Evolutionary conservation across 2,797 vertebrate species (phyloP), one percentile per base, ranked within the genome.

Genomic region (Rhyacichthys aspro): DNA sequence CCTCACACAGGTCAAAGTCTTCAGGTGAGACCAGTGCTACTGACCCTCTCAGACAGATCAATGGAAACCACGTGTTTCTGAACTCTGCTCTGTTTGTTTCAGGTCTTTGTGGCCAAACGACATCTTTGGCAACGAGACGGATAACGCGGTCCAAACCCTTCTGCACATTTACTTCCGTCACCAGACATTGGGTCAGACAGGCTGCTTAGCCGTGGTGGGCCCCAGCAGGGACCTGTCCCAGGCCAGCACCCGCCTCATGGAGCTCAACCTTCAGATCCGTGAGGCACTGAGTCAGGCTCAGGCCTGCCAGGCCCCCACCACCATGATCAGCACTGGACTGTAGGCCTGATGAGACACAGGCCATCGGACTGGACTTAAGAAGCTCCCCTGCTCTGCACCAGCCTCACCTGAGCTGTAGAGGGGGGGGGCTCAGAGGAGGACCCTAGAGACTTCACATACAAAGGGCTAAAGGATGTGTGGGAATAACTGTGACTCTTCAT

Each of bases 111-210:
- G 98, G 98, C 98, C 98, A 55, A 96, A 91, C 0, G 96, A 99
- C 74, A 98, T 99, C 85, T 99, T 99, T 7, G 98, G 98, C 86
- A 93, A 91, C 43, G 92, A 94, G 63, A 92, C 91, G 1, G 98
- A 98, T 15, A 89, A 98, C 56, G 94, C 96, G 0, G 92, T 99
- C 75, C 95, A 96, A 86, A 99, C 98, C 0, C 83, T 99, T 59
- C 86, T 99, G 84, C 96, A 98, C 87, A 98, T 99, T 75, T 98
- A 96, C 90, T 99, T 99, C 90, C 95, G 98, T 37, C 98, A 99
- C 86, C 96, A 98, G 90, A 98, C 96, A 0, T 88, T 99, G 77
- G 98, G 98, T 63, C 97, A 97, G 75, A 98, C 96, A 0, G 98
- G 98, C 49, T 97, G 95, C 88, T 83, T 99, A 42, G 98, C 97